Evolutionary conservation across 2,888 invertebrate species (phyloP).

Genomic region (Diaperis boleti): DNA sequence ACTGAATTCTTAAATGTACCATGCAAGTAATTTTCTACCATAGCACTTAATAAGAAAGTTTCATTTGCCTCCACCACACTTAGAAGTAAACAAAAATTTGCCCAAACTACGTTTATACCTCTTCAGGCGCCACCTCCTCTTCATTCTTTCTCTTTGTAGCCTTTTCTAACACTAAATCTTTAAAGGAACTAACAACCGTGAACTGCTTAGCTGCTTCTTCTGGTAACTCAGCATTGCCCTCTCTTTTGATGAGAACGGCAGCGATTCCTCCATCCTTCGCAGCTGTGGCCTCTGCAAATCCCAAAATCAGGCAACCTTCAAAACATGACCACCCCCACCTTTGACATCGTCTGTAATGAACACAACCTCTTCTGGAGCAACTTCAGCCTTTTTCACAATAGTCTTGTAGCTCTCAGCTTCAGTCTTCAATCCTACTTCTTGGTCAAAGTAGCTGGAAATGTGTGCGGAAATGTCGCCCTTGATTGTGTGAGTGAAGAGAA

Average conservation of each 20-base stretch:
- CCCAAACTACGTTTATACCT: constrained; percentile 53
- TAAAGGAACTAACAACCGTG: constrained; percentile 73
- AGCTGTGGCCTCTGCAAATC: constrained; percentile 82
- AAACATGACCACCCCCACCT: constrained; percentile 69
- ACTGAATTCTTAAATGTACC: no score
- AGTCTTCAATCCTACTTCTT: constrained; percentile 84
- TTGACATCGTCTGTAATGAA: constrained; percentile 89
- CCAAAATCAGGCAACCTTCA: constrained; percentile 27
- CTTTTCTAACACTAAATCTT: constrained; percentile 67
- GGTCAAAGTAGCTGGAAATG: constrained; percentile 88
- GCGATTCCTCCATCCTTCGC: constrained; percentile 81
- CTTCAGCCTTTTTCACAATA: constrained; percentile 78
- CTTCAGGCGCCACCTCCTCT: constrained; percentile 55
- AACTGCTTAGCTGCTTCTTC: constrained; percentile 71
- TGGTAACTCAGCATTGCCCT: constrained; percentile 80
- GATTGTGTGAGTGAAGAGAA: constrained; percentile 82
- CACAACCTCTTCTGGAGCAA: constrained; percentile 76
- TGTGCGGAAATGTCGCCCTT: constrained; percentile 81
- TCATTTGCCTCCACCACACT: no score
- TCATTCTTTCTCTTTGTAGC: constrained; percentile 61
- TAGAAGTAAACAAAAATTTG: background rate
- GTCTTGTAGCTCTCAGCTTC: constrained; percentile 82
- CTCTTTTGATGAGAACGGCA: constrained; percentile 78
- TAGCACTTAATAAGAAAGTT: no score
- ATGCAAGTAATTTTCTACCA: no score